Percentiles rank a stretch among this genome's conserved stretches.
These are phyloP conservation scores for Tetanocera ferruginea DNA, from an alignment of 2,888 invertebrate genomes.

Conservation along the genomic window DNA sequence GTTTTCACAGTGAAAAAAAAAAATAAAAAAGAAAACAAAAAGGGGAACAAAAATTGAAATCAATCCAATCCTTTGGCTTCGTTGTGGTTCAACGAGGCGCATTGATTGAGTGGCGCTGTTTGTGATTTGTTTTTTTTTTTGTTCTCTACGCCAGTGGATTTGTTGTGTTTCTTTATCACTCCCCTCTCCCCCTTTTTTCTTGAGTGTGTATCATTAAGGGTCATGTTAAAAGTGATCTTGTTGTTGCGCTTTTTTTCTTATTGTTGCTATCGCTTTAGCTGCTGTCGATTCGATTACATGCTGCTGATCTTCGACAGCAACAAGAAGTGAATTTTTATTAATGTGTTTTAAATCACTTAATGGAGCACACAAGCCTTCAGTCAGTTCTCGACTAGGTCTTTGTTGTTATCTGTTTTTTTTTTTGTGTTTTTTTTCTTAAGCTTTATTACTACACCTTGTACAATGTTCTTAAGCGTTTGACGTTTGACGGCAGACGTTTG, in stretches of 20 bases:
- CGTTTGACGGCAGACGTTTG: too few relatives aligned
- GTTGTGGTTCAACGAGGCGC: neutral
- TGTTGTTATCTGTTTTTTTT: neutral
- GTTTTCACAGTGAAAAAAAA: too few relatives aligned
- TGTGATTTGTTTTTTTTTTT: neutral
- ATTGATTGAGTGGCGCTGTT: conserved; percentile 28
- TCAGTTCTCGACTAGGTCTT: neutral
- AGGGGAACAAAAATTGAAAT: neutral
- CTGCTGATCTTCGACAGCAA: conserved; percentile 15
- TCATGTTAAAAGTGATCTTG: conserved; percentile 9
- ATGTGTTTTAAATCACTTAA: conserved; percentile 25
- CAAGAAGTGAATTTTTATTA: conserved; percentile 23
- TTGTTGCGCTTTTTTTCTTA: neutral
- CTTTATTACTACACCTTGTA: too few relatives aligned
- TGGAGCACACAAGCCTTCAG: neutral
- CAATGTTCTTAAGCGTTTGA: too few relatives aligned
- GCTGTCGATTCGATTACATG: conserved; percentile 4
- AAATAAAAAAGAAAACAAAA: too few relatives aligned
- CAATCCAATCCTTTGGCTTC: neutral
- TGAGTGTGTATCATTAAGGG: conserved; percentile 1
- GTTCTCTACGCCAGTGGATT: neutral
- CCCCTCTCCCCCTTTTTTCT: neutral
- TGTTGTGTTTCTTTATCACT: neutral
- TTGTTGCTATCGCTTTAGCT: conserved; percentile 10
- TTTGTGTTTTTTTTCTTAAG: neutral